Base-by-base conservation (phyloP, 2,797 vertebrate species). In the Gorsachius magnificus region DNA sequence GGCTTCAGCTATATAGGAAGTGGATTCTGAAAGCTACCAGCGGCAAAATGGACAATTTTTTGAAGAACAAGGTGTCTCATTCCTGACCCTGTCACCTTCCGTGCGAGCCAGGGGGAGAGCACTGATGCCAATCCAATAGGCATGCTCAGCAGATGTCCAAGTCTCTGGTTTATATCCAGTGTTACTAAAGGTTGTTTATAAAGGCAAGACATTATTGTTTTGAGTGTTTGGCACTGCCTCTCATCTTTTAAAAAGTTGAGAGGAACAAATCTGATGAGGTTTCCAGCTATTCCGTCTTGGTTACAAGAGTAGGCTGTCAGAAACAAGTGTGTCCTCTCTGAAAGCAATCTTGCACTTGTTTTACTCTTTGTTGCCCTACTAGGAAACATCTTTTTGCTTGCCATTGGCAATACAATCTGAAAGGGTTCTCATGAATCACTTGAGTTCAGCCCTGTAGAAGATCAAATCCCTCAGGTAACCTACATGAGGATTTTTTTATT, bases 101-200 rank as follows among this genome's bases (percentile, higher is more conserved):
- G 5, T 35, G 56, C 16, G 56, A 93, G 96, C 83, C 94, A 87
- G 90, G 81, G 71, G 83, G 85, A 93, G 80, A 95, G 87, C 43
- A 2, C 64, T 80, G 83, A 80, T 96, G 95, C 93, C 95, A 95
- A 50, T 86, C 74, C 94, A 95, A 46, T 74, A 90, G 86, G 91
- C 94, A 57, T 19, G 83, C 89, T 91, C 91, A 77, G 82, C 78
- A 71, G 35, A 91, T 89, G 92, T 45, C 91, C 94, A 89, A 46
- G 70, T 66, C 90, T 95, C 93, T 93, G 79, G 48, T 95, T 95
- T 96, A 76, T 94, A 76, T 94, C 96, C 74, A 94, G 54, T 41
- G 76, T 82, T 93, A 92, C 93, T 93, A 89, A 96, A 93, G 75
- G 57, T 94, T 96, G 96, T 96, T 97, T 97, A 97, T 92, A 95